Conservation (phyloP, 2,797 vertebrate species). For the Tokudaia tokunoshimensis region DNA sequence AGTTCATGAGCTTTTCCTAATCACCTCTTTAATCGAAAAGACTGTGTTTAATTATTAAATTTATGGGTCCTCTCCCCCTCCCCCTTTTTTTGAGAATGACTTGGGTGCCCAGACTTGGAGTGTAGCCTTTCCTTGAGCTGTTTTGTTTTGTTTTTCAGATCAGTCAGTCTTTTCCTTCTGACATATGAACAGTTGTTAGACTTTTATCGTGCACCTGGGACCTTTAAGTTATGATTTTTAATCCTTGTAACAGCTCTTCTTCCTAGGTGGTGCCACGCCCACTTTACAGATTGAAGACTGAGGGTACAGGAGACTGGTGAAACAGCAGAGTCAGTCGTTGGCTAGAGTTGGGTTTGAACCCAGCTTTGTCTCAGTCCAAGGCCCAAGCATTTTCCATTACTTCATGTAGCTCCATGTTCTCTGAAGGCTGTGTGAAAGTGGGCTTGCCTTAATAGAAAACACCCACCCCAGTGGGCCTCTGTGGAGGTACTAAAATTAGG, state of each 20-base stretch:
- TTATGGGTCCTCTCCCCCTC: neutral
- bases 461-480: neutral
- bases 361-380: neutral
- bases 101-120: neutral
- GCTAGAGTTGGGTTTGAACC: neutral
- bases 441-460: neutral
- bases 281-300: neutral
- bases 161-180: neutral
- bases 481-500: neutral
- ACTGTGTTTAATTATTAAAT: neutral
- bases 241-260: neutral
- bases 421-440: slow-evolving; percentile 1
- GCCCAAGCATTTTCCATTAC: neutral
- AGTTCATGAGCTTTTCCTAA: neutral
- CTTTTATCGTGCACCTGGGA: neutral
- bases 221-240: neutral
- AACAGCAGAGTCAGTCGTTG: neutral
- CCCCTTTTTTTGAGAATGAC: slow-evolving; percentile 43
- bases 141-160: neutral
- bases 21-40: neutral
- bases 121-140: slow-evolving; percentile 36
- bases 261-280: neutral
- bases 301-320: neutral
- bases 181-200: neutral
- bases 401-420: neutral